Base-by-base conservation (phyloP, 2,888 invertebrate genomes). In the Tribolium freemani region DNA sequence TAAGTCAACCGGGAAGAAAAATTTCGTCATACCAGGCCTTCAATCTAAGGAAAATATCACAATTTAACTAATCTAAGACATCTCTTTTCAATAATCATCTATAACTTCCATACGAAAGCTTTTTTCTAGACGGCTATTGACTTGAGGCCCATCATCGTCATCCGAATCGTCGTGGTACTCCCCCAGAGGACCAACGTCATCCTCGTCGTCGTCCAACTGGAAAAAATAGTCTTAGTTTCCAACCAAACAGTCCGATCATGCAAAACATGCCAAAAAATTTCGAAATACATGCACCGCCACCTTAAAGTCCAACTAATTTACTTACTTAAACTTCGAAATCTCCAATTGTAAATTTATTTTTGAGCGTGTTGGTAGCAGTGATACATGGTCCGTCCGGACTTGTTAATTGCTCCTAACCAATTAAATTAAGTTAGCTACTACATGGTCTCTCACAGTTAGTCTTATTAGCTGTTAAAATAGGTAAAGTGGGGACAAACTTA, bases 301-400 rank as follows among this genome's bases (percentile, higher is more conserved):
- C 50, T 26, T 5, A 26, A 5, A 26, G 5, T 26, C 26, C 26
- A 26, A 26, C 26, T 50, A 61, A 50, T 30, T 64, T 57, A 88
- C 92, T 92, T 90, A 92, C 92, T 86, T 93, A 88, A 89, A 93
- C 93, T 87, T 93, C 93, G 86, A 92, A 93, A 87, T 93, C 93
- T 83, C 93, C 93, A 83, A 93, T 93, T 85, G 92, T 93, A 88
- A 93, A 93, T 84, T 87, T 87, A 84, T 87, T 87, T 87, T 86
- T 87, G 83, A 83, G 85, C 76, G 87, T 87, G 82, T 87, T 87
- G 76, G 83, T 83, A 80, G 86, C 83, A 73, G 87, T 86, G 76
- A 86, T 78, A 81, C 86, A 85, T 57, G 85, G 85, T 74, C 86
- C 86, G 74, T 87, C 87, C 58, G 87, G 87, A 83, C 87, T 87